Percentiles rank a stretch among this genome's conserved stretches.
Conservation (phyloP, 2,888 invertebrate species). For the Clitarchus hookeri region DNA sequence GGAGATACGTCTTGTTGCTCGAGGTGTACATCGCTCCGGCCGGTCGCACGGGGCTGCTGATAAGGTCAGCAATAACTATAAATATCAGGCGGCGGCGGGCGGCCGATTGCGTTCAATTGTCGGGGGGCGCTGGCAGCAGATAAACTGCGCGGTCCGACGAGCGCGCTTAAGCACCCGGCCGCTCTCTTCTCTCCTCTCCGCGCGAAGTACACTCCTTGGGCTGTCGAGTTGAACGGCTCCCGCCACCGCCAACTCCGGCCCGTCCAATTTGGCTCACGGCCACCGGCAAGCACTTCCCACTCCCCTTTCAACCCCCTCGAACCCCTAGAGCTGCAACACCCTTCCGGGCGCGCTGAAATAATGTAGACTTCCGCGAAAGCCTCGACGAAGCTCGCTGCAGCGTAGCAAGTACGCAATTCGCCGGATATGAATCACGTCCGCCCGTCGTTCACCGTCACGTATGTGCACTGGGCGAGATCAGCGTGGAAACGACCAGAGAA, state of each 20-base stretch:
- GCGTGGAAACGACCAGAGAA: too few species aligned
- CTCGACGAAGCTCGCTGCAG: too few species aligned
- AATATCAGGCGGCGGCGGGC: not conserved
- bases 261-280: not conserved
- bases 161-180: not conserved
- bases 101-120: constrained; percentile 25
- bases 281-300: not conserved
- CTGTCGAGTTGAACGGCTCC: not conserved
- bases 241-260: not conserved
- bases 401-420: too few species aligned
- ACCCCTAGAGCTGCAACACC: not conserved
- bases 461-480: too few species aligned
- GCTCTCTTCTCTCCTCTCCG: too few species aligned
- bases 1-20: not conserved
- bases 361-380: too few species aligned
- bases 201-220: not conserved
- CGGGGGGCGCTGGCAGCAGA: constrained; percentile 16
- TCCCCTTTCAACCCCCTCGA: not conserved
- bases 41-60: not conserved
- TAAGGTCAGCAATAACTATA: constrained; percentile 19
- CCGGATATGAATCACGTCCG: too few species aligned
- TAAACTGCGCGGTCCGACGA: not conserved
- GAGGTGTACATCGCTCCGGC: not conserved
- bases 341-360: not conserved
- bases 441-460: too few species aligned